phyloP scores from a whole-genome alignment of 2,888 invertebrate species.

The Platycnemis pennipes region DNA sequence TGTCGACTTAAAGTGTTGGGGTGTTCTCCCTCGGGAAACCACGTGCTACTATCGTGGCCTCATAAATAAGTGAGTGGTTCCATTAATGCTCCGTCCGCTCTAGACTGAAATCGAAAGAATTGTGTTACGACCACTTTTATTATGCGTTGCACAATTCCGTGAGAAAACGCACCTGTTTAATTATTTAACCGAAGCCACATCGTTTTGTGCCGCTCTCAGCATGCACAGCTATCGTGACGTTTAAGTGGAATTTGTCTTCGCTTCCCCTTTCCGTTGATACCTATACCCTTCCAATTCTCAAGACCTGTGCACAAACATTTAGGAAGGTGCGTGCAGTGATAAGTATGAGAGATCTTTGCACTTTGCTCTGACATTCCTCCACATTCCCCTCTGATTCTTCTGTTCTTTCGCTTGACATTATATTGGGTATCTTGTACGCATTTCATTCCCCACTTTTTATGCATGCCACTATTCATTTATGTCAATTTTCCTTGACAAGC shows the following conservation, averaged over 20 bases:
- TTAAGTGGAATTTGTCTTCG: neutral
- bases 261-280: too few species aligned
- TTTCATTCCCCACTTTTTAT: neutral
- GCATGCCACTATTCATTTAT: too few species aligned
- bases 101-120: neutral
- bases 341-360: too few species aligned
- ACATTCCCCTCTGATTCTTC: neutral
- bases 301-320: too few species aligned
- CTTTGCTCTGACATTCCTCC: neutral
- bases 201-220: neutral
- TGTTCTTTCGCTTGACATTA: too few species aligned
- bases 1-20: neutral
- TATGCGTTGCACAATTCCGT: neutral
- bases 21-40: neutral
- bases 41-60: neutral
- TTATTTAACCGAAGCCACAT: neutral
- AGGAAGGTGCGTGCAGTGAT: too few species aligned
- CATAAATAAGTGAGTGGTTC: neutral
- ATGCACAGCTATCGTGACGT: neutral
- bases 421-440: too few species aligned
- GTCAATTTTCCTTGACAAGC: too few species aligned
- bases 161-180: neutral
- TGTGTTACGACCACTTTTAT: slow-evolving; percentile 29
- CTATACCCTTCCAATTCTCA: too few species aligned
- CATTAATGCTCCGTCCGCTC: neutral